phyloP scores from a whole-genome alignment of 2,797 vertebrate species.

The Cuculus canorus region DNA sequence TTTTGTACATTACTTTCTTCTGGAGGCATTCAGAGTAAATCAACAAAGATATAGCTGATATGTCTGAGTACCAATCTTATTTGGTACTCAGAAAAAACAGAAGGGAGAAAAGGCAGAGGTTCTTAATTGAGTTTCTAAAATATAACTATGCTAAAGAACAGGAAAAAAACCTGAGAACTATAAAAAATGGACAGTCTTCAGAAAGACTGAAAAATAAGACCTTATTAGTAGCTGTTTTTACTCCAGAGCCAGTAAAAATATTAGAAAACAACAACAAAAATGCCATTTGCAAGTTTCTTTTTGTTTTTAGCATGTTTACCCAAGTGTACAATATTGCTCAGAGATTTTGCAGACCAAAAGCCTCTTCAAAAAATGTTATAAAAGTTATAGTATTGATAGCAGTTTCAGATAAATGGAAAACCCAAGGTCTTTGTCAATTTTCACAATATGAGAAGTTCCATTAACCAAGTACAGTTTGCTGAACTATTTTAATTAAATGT shows the following conservation, averaged over 20 bases:
- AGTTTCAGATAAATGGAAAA: constrained; percentile 3
- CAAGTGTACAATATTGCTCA: not conserved
- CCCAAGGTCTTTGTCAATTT: not conserved
- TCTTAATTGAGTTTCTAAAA: not conserved
- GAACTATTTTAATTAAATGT: not conserved
- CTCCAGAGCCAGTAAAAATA: not conserved
- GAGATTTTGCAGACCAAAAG: not conserved
- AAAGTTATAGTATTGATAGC: not conserved
- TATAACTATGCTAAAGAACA: not conserved
- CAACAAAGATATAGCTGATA: not conserved
- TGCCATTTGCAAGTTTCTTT: not conserved
- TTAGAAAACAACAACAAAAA: not conserved
- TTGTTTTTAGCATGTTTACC: not conserved
- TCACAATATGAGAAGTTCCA: not conserved
- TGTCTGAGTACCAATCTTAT: not conserved
- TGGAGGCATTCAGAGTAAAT: not conserved
- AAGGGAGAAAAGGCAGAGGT: not conserved
- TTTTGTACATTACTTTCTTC: not conserved
- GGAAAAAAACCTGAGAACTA: not conserved
- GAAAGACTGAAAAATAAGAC: not conserved
- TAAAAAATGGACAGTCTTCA: not conserved
- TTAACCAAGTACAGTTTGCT: constrained; percentile 3
- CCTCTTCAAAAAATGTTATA: not conserved
- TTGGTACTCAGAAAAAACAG: not conserved
- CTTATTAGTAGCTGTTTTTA: not conserved